These are phyloP conservation scores for Cosmorhoe ocellata DNA, from an alignment of 2,888 invertebrate species.

Conservation along the genomic window DNA sequence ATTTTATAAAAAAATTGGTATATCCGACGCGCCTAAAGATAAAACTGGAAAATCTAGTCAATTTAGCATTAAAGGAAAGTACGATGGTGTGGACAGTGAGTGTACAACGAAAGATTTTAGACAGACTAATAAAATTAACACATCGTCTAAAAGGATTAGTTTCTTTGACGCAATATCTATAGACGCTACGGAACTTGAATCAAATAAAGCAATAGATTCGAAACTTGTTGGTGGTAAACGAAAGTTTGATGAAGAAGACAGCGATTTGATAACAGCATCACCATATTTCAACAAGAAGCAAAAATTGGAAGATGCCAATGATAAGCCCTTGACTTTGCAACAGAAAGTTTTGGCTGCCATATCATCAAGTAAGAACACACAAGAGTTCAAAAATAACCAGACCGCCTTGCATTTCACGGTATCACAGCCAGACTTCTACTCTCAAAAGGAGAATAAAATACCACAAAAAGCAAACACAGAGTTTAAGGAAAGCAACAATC, in stretches of 20 bases:
- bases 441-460: constrained; percentile 62
- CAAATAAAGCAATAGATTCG: constrained; percentile 1
- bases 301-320: constrained; percentile 46
- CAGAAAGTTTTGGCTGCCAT: constrained; percentile 62
- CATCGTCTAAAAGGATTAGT: constrained; percentile 10
- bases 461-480: constrained; percentile 33
- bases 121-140: background rate
- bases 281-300: constrained; percentile 68
- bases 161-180: constrained; percentile 14
- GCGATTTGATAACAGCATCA: constrained; percentile 49
- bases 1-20: constrained; percentile 33
- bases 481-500: constrained; percentile 26
- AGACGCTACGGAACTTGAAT: constrained; percentile 34
- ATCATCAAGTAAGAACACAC: constrained; percentile 47
- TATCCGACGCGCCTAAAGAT: constrained; percentile 11
- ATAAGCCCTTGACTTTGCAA: constrained; percentile 52
- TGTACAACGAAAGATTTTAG: background rate
- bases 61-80: constrained; percentile 5
- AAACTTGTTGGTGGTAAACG: constrained; percentile 29
- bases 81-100: background rate
- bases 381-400: constrained; percentile 39
- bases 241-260: constrained; percentile 51
- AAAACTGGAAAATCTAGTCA: constrained; percentile 14
- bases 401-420: constrained; percentile 46
- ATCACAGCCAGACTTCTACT: constrained; percentile 37